Base-by-base conservation (phyloP, 92 coral and sea anemone species). In the Pocillopora grandis region DNA sequence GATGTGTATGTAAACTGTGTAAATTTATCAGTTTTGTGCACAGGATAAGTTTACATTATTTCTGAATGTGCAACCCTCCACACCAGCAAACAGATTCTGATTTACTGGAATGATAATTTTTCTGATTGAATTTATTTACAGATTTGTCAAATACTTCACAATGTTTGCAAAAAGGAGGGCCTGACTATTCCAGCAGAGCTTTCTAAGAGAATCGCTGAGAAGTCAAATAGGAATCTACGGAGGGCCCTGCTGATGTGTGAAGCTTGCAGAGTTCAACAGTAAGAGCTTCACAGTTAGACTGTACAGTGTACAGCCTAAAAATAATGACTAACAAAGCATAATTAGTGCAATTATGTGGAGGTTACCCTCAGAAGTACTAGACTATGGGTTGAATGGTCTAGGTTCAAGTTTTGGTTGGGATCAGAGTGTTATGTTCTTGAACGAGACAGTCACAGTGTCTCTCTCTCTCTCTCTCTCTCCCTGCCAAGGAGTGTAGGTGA, bases 191-290 rank as follows among this genome's bases (percentile, higher is more conserved):
- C 99, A 19, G 18, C 92, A 57, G 98, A 97, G 71, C 89, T 97
- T 66, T 90, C 98, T 42, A 95, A 80, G 80, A 75, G 97, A 77
- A 95, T 97, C 72, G 97, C 99, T 37, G 98, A 92, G 88, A 97
- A 97, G 65, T 92, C 99, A 0, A 94, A 90, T 85, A 94, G 98
- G 87, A 97, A 97, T 76, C 82, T 97, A 14, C 85, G 99, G 56
- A 94, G 92, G 72, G 99, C 99, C 36, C 88, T 97, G 71, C 92
- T 97, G 62, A 97, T 97, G 95, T 97, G 99, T 77, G 99, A 97
- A 80, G 98, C 99, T 62, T 94, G 99, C 76, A 88, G 94, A 86
- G 99, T 97, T 35, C 99, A 97, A 76, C 97, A 94, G 99, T 94
- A 91, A 85, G 99, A 14, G 10, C 31, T 17, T 15, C 72, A 67